Evolutionary conservation across 2,113 vertebrate genomes (phyloP), one percentile per base, ranked within the genome.

Genomic region (Cynopterus brachyotis): DNA sequence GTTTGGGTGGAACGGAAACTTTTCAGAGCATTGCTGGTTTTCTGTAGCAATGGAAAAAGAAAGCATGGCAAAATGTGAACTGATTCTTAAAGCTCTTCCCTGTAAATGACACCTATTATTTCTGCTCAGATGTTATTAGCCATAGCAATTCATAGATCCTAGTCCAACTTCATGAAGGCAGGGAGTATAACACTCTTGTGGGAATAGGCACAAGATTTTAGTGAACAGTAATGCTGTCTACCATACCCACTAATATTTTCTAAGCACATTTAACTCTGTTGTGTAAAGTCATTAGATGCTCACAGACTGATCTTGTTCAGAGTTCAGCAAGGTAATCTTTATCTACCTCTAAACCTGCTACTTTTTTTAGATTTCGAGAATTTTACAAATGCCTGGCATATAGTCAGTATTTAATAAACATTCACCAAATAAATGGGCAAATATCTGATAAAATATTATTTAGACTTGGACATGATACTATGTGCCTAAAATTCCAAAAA

Each of bases 311-410:
- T 83, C 37, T 50, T 88, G 20, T 8, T 70, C 55, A 85, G 81
- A 76, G 11, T 82, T 97, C 93, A 47, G 9, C 84, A 89, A 81
- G 42, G 15, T 86, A 81, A 7, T 89, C 35, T 91, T 80, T 86
- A 60, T 66, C 32, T 93, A 69, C 30, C 35, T 86, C 42, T 15
- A 85, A 57, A 93, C 3, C 35, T 69, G 3, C 5, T 75, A 30
- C 37, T 86, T 95, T 88, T 88, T 50, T 26, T 47, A 57, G 42
- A 16, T 73, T 73, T 91, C 28, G 73, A 91, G 42, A 85, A 62
- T 97, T 92, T 72, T 81, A 59, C 66, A 87, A 80, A 62, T 50
- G 10, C 1, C 32, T 91, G 9, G 7, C 8, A 79, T 45, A 19
- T 66, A 78, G 67, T 85, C 37, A 62, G 16, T 79, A 37, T 89